phyloP scores from a whole-genome alignment of 2,113 vertebrate genomes.

The Trematocara variabile region DNA sequence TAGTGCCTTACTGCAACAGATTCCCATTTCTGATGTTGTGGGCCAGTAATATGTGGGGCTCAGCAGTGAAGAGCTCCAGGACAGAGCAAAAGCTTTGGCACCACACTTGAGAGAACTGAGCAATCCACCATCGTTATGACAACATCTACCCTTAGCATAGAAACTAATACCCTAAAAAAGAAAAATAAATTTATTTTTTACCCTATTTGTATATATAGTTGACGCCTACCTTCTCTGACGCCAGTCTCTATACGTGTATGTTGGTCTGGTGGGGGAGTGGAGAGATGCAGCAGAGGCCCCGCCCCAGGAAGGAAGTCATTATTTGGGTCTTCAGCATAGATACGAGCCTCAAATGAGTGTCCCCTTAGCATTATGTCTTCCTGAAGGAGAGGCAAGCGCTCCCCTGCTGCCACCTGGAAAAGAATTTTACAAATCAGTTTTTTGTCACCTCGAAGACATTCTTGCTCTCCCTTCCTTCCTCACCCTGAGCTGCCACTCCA shows the following conservation, averaged over 20 bases:
- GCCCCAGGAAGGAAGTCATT: constrained; percentile 92
- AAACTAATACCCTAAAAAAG: neutral
- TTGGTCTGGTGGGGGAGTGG: constrained; percentile 79
- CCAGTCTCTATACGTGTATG: constrained; percentile 92
- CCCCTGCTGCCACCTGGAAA: constrained; percentile 90
- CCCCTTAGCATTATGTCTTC: constrained; percentile 85
- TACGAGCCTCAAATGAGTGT: constrained; percentile 94
- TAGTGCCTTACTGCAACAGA: neutral
- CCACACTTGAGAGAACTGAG: neutral
- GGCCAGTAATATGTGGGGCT: neutral
- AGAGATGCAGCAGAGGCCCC: constrained; percentile 87
- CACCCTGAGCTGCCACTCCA: constrained; percentile 97
- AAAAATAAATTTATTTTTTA: neutral
- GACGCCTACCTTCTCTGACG: constrained; percentile 85
- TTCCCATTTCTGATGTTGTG: neutral
- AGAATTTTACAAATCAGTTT: neutral
- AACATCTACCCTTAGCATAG: neutral
- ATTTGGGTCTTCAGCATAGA: constrained; percentile 93
- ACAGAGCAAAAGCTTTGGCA: neutral
- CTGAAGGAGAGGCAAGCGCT: constrained; percentile 88
- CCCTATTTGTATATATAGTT: neutral
- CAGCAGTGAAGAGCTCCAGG: neutral
- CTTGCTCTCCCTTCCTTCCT: constrained; percentile 11
- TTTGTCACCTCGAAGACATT: neutral
- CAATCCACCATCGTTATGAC: neutral